Evolutionary conservation across 2,797 vertebrate genomes (phyloP), one percentile per base, ranked within the genome.

Genomic region (Eospalax fontanierii): DNA sequence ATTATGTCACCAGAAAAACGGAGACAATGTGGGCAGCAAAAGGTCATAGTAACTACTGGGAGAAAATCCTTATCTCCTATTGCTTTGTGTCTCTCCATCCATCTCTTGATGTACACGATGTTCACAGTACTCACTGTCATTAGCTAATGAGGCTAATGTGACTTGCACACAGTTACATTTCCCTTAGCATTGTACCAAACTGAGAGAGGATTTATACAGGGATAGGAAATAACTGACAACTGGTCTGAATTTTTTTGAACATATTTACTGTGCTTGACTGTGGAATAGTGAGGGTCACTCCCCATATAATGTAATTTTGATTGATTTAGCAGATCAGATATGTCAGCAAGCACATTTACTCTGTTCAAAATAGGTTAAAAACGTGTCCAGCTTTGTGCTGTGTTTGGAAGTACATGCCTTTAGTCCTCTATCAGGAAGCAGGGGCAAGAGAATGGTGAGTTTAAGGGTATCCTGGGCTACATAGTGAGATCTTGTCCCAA

Each of bases 231-330:
- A 83, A 66, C 80, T 66, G 83, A 70, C 43, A 93, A n/a, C 80
- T 46, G 50, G 50, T 43, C 33, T 40, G 40, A 75, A 26, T 79
- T 94, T 38, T 89, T 93, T 68, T 88, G 79, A 85, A 22, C 26
- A 35, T 65, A 19, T 80, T 89, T 80, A 50, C 7, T 83, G 6
- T 83, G 54, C 83, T 54, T 59, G 57, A 89, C 33, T 87, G 35
- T 90, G 24, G 70, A 90, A n/a, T 2, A 76, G 59, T 33, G 15
- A 92, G n/a, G n/a, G 54, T n/a, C 10, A 2, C 15, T 35, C 24
- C 43, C 30, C 30, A 24, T 94, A 75, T 91, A 92, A 76, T 82
- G 87, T 85, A 90, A 82, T 78, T 94, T 88, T 92, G 89, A 93
- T 40, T 78, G 75, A 79, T 78, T 79, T 76, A 40, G 79, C 91